phyloP scores from a whole-genome alignment of 2,113 vertebrate species.

The Zootoca vivipara region DNA sequence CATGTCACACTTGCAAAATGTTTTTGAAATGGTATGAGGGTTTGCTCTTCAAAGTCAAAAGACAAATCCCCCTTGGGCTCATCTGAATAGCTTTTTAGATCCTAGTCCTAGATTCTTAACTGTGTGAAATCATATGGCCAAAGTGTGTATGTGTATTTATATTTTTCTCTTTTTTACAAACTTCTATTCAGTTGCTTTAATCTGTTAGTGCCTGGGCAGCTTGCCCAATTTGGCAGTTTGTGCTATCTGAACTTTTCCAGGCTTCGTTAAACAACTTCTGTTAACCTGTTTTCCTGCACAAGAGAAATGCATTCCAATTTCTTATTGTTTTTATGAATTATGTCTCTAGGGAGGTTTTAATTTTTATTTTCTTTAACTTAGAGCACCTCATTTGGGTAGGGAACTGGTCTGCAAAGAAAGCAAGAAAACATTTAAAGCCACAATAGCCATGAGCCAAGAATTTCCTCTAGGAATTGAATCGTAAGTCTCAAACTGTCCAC shows the following conservation, averaged over 20 bases:
- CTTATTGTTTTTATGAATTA: background rate
- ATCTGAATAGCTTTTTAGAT: background rate
- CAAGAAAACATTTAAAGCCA: slow-evolving; percentile 99
- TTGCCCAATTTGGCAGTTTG: background rate
- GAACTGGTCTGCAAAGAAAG: slow-evolving; percentile 98
- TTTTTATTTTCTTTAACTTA: slow-evolving; percentile 58
- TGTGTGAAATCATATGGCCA: background rate
- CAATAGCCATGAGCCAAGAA: slow-evolving; percentile 98
- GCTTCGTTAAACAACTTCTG: background rate
- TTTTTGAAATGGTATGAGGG: background rate
- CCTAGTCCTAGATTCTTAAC: background rate
- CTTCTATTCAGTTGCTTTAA: background rate
- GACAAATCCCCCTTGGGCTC: background rate
- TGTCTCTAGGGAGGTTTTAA: slow-evolving; percentile 11
- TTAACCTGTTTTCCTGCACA: background rate
- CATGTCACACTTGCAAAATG: background rate
- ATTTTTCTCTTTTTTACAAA: background rate
- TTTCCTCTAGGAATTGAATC: slow-evolving; percentile 96
- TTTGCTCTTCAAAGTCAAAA: background rate
- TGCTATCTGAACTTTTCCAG: background rate
- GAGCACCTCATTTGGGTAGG: slow-evolving; percentile 95
- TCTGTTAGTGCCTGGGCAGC: background rate
- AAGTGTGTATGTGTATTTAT: background rate
- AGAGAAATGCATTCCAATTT: background rate
- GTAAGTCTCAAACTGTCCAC: slow-evolving; percentile 78